Base-by-base conservation (phyloP, 2,797 vertebrate species). In the Pseudochirops cupreus region DNA sequence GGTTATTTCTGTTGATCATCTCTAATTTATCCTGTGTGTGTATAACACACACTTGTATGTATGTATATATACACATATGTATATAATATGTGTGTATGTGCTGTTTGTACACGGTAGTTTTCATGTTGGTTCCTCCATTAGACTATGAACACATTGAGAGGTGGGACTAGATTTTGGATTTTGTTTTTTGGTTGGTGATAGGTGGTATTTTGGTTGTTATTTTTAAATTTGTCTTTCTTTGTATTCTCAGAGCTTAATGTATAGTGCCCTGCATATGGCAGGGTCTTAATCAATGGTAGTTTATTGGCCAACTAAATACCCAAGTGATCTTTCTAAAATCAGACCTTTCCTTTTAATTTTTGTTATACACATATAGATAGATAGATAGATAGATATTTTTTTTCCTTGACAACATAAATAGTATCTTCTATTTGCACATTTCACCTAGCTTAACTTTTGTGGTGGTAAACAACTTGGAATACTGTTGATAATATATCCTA, bases 381-480 rank as follows among this genome's bases (percentile, higher is more conserved):
- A n/a, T n/a, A n/a, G n/a, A n/a, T n/a, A n/a, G n/a, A n/a, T n/a
- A n/a, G n/a, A n/a, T n/a, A n/a, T 5, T 39, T 55, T n/a, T 56
- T 74, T 33, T 29, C 1, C 33, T 59, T 31, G 87, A 11, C 39
- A 59, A 54, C 50, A 55, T 87, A 90, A 93, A 91, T 5, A 55
- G 0, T 92, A 74, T 31, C 93, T 82, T 91, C 0, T 91, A 6
- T 57, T 31, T 67, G 39, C 52, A 52, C 90, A 28, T 91, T 58
- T 93, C 62, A 5, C 5, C 11, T 94, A 93, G 54, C 14, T 92
- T 89, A 13, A 24, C 91, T 91, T 96, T 13, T 74, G 28, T 50
- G 13, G 57, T 24, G 91, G 54, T 62, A 94, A 94, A 87, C 91
- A 92, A 59, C 10, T 94, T 24, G 57, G 52, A 54, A 62, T 93